Conservation (phyloP, 2,888 invertebrate genomes). For the Diploptera punctata region DNA sequence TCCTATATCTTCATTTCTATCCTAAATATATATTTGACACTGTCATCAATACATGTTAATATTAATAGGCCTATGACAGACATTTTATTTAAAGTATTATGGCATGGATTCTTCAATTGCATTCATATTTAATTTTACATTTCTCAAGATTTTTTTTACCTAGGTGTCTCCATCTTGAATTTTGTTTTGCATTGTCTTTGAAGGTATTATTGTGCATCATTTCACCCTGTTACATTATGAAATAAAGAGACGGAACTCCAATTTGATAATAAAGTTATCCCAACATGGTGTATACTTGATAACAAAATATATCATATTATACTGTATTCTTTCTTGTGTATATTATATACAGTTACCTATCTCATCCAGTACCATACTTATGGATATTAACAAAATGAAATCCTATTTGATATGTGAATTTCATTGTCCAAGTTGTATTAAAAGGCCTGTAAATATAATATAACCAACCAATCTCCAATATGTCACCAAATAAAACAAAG, state of each 20-base stretch:
- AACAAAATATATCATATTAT: background rate
- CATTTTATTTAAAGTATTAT: background rate
- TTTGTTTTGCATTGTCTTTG: background rate
- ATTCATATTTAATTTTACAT: background rate
- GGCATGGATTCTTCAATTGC: background rate
- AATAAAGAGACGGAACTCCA: background rate
- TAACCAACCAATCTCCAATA: no score
- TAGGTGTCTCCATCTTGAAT: background rate
- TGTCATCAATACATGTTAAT: background rate
- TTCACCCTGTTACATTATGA: background rate
- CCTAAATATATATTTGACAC: background rate
- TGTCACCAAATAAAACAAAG: no score
- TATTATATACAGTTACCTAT: no score
- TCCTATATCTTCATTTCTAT: background rate
- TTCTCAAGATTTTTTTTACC: background rate
- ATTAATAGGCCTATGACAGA: background rate
- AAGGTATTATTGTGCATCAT: background rate
- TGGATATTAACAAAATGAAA: no score
- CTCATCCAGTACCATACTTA: no score
- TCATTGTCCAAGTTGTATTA: no score
- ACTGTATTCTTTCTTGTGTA: no score
- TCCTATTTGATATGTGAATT: no score
- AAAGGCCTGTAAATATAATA: no score
- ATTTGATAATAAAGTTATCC: background rate
- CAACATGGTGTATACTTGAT: slow-evolving; percentile 8